phyloP scores from a whole-genome alignment of 2,113 vertebrate genomes.

The Neomonachus schauinslandi region DNA sequence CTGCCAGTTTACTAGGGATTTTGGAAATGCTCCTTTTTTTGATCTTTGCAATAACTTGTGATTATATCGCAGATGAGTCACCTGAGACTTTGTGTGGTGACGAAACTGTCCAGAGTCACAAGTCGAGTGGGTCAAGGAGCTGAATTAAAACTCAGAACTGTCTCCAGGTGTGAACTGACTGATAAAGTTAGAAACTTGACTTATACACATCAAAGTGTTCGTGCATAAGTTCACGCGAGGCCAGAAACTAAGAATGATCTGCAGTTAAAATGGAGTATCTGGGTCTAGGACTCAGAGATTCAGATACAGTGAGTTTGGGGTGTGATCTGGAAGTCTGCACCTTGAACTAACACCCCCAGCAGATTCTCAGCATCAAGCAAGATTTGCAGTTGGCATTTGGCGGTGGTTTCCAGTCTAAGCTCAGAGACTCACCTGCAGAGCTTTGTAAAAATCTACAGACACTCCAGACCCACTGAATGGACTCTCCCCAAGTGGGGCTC shows the following conservation, averaged over 20 bases:
- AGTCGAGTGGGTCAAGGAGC: not conserved
- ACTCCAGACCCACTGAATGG: not conserved
- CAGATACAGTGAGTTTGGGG: not conserved
- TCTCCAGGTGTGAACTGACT: not conserved
- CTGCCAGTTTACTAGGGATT: not conserved
- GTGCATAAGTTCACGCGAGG: not conserved
- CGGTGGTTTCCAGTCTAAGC: not conserved
- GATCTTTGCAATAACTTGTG: not conserved
- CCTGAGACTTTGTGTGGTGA: not conserved
- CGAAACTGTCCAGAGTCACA: not conserved
- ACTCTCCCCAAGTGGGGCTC: not conserved
- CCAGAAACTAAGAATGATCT: not conserved
- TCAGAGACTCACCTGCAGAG: not conserved
- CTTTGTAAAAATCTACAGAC: not conserved
- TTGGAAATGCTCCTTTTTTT: not conserved
- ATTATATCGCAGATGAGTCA: not conserved
- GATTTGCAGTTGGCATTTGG: not conserved
- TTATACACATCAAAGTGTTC: not conserved
- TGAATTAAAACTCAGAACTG: not conserved
- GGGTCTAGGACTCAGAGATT: not conserved
- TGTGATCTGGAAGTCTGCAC: not conserved
- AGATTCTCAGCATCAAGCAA: not conserved
- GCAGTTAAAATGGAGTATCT: not conserved
- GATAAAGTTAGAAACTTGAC: not conserved
- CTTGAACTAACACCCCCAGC: not conserved